Evolutionary conservation across 2,888 invertebrate genomes (phyloP).

Genomic region (Bhutanitis thaidina): DNA sequence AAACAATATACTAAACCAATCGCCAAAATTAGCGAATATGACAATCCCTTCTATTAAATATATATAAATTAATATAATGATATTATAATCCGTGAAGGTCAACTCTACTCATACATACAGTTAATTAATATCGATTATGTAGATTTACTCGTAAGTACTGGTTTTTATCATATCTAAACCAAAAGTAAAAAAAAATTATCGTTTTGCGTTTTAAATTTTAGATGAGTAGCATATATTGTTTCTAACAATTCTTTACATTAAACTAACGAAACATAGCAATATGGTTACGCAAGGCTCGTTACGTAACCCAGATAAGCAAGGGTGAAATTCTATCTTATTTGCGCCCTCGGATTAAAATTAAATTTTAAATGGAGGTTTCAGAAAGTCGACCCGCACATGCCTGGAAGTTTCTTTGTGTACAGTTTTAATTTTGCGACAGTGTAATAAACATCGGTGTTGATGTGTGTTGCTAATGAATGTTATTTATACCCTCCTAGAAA

Average conservation of each 20-base stretch:
- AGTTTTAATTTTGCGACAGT: conserved; percentile 52
- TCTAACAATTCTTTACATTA: conserved; percentile 16
- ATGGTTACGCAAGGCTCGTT: conserved; percentile 44
- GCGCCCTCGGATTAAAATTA: conserved; percentile 70
- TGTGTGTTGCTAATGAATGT: conserved; percentile 28
- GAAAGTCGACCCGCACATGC: conserved; percentile 45
- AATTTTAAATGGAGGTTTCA: conserved; percentile 65
- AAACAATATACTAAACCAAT: too few relatives aligned
- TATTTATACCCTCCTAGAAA: conserved; percentile 13
- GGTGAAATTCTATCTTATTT: conserved; percentile 72
- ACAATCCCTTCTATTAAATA: too few relatives aligned
- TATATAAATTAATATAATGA: too few relatives aligned
- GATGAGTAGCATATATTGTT: too few relatives aligned
- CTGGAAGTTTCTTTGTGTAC: conserved; percentile 52
- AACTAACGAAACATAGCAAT: conserved; percentile 24
- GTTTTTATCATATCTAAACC: too few relatives aligned
- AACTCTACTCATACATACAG: too few relatives aligned
- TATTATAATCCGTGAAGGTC: too few relatives aligned
- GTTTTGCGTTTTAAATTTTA: too few relatives aligned
- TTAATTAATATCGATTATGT: too few relatives aligned
- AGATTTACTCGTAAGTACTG: too few relatives aligned
- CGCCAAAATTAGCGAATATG: too few relatives aligned
- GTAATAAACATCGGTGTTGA: conserved; percentile 26
- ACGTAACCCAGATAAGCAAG: conserved; percentile 56
- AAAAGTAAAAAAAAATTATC: too few relatives aligned